Base-by-base conservation (phyloP, 2,113 vertebrate genomes). In the Trogon melanurus region DNA sequence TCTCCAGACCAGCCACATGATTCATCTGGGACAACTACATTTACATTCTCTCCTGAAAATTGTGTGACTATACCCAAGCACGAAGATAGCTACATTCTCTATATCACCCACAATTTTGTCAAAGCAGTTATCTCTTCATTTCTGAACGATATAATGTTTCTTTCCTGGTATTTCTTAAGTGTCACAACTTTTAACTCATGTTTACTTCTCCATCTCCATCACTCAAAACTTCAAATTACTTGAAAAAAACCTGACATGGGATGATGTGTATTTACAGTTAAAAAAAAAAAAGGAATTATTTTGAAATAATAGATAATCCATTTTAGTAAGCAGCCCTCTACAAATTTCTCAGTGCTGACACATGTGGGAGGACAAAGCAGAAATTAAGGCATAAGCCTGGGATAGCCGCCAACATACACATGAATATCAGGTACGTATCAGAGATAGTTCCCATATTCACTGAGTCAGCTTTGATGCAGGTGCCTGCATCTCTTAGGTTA, bases 351-450 rank as follows among this genome's bases (percentile, higher is more conserved):
- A 53, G 0, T n/a, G 75, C 73, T 80, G 89, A 91, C 89, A 83
- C 72, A 91, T 80, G 45, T 85, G 83, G 88, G 75, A 96, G 58
- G 83, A 71, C 89, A 82, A 91, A 91, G 93, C 85, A 85, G 58
- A 85, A 85, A 18, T 79, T 58, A 69, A 95, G 38, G 71, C 75
- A 48, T n/a, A 85, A 80, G 51, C 45, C 71, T 56, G n/a, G 76
- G 58, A 54, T 10, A 34, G 58, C 45, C 0, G 21, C 85, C 91
- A 90, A 38, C 29, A 65, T 7, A 69, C 13, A 18, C 34, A 26
- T 5, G 38, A 85, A 34, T 65, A 53, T 79, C 58, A 88, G 34
- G 71, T 83, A 36, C 18, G 85, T 67, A 51, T 83, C 87, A 83
- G 21, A 73, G 47, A 21, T 20, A 66, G 78, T 32, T 91, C 71